These are phyloP conservation scores for Syngnathoides biaculeatus DNA, from an alignment of 2,113 vertebrate species.

Conservation along the genomic window DNA sequence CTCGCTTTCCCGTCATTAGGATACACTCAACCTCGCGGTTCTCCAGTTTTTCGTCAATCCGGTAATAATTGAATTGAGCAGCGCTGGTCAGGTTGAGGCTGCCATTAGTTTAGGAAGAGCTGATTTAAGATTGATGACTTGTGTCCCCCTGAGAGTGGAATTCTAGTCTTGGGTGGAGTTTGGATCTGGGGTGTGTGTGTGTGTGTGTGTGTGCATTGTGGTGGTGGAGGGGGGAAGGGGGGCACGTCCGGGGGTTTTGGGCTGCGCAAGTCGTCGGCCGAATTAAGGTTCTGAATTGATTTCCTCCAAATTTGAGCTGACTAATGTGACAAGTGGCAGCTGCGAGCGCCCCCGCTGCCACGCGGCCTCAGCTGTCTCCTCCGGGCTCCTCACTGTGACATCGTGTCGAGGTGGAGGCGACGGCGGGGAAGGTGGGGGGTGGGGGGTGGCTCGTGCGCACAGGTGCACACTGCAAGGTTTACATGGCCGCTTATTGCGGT, in stretches of 20 bases:
- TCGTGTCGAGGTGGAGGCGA: conserved; percentile 52
- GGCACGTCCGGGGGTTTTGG: conserved; percentile 58
- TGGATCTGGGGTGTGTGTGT: not conserved
- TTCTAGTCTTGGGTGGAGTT: conserved; percentile 42
- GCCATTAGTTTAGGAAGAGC: conserved; percentile 75
- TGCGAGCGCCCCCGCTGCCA: conserved; percentile 64
- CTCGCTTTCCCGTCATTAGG: conserved; percentile 71
- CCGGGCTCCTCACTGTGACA: conserved; percentile 77
- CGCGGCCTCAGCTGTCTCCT: conserved; percentile 71
- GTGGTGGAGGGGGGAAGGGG: not conserved
- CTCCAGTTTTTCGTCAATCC: conserved; percentile 74
- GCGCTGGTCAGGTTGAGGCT: conserved; percentile 61
- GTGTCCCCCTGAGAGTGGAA: conserved; percentile 70
- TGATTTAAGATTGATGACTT: conserved; percentile 81
- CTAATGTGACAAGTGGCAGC: conserved; percentile 80
- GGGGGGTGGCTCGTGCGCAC: conserved; percentile 37
- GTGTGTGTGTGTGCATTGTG: not conserved
- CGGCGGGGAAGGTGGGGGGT: conserved; percentile 40
- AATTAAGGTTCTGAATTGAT: conserved; percentile 79
- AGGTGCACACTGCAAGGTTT: conserved; percentile 40
- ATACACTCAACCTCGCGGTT: conserved; percentile 53
- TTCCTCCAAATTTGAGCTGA: conserved; percentile 77
- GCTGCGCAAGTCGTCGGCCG: conserved; percentile 71
- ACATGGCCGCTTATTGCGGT: conserved; percentile 45
- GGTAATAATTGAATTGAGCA: conserved; percentile 79